A percentile compares a stretch with the other conserved stretches of the same genome.
Conservation (phyloP, 2,888 invertebrate species). For the Drosophila fulvimacula region DNA sequence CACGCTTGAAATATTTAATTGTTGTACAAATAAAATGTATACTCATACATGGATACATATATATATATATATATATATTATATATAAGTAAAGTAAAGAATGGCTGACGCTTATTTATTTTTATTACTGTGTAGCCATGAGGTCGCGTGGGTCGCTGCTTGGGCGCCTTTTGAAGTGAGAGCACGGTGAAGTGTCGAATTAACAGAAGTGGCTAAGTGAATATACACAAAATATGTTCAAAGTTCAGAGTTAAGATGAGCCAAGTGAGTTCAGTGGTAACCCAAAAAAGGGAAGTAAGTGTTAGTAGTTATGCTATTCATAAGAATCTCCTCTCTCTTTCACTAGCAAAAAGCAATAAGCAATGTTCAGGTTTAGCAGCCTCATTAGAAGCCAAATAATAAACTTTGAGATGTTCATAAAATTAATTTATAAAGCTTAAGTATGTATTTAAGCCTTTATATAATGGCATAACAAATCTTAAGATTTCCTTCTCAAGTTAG, state of each 20-base stretch:
- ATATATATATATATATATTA: neutral
- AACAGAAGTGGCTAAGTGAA: conserved; percentile 27
- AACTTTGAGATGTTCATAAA: neutral
- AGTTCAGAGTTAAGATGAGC: conserved; percentile 6
- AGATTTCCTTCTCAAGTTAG: neutral
- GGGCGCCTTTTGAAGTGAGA: conserved; percentile 35
- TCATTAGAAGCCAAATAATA: conserved; percentile 8
- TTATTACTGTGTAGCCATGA: conserved; percentile 49
- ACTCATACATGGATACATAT: neutral
- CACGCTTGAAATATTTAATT: conserved; percentile 56
- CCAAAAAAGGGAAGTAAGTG: neutral
- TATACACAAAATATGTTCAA: conserved; percentile 15
- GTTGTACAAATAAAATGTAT: conserved; percentile 61
- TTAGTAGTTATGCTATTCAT: neutral
- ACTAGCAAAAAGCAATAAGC: no score
- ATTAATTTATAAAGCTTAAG: conserved; percentile 15
- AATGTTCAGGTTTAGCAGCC: neutral
- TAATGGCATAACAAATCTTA: conserved; percentile 10
- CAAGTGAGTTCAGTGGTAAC: conserved; percentile 13
- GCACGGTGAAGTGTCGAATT: conserved; percentile 28
- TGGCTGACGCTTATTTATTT: conserved; percentile 50
- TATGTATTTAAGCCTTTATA: conserved; percentile 9
- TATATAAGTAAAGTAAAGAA: conserved; percentile 16
- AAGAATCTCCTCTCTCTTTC: neutral
- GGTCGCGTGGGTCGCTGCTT: conserved; percentile 45